A percentile compares a stretch with the other conserved stretches of the same genome.
These are phyloP conservation scores for Geophilus truncorum DNA, from an alignment of 2,888 invertebrate genomes.

Conservation along the genomic window DNA sequence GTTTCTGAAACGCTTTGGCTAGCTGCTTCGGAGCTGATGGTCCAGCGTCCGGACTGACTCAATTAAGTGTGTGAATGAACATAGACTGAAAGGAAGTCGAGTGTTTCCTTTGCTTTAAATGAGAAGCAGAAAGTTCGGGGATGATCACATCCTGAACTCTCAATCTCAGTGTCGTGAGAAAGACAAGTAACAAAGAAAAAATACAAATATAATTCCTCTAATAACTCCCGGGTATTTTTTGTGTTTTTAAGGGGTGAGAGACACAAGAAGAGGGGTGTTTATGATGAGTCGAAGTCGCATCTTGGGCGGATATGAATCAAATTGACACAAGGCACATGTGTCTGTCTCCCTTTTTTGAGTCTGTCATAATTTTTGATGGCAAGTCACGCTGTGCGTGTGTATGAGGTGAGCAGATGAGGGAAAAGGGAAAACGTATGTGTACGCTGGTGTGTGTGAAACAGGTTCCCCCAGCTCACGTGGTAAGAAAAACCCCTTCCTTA, in stretches of 20 bases:
- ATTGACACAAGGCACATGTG: constrained; percentile 11
- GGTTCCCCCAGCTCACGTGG: constrained; percentile 7
- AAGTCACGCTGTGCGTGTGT: constrained; percentile 13
- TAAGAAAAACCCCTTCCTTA: constrained; percentile 24
- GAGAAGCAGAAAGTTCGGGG: neutral
- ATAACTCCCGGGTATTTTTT: too few relatives aligned
- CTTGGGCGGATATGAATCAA: constrained; percentile 11
- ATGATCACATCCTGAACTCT: too few relatives aligned
- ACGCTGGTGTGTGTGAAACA: neutral
- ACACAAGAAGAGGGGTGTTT: too few relatives aligned
- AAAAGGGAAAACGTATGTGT: neutral
- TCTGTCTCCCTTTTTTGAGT: neutral
- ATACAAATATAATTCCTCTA: neutral
- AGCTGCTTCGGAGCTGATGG: neutral
- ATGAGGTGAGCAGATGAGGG: constrained; percentile 23
- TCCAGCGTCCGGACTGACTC: constrained; percentile 21
- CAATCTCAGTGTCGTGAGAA: constrained; percentile 11
- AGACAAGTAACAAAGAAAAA: too few relatives aligned
- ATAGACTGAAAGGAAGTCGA: neutral
- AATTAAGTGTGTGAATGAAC: constrained; percentile 25
- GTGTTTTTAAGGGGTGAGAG: too few relatives aligned
- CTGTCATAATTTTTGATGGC: constrained; percentile 27
- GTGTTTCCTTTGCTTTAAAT: constrained; percentile 5
- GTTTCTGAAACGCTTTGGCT: neutral
- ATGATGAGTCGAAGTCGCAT: neutral